These are phyloP conservation scores for Raja brachyura DNA, from an alignment of 2,113 vertebrate genomes.

Conservation along the genomic window DNA sequence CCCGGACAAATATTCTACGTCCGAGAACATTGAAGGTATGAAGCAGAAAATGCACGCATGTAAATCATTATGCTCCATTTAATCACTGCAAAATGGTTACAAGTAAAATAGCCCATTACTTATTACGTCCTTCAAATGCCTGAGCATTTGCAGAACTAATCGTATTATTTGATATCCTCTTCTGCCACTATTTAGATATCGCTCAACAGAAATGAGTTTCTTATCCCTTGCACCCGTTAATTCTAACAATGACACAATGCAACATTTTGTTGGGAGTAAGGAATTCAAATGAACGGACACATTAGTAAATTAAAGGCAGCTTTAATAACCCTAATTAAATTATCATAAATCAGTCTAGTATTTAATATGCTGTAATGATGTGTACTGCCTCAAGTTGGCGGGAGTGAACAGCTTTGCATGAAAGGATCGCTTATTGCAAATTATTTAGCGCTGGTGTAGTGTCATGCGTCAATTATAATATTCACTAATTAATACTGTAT, in stretches of 20 bases:
- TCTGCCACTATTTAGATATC: not conserved
- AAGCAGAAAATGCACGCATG: not conserved
- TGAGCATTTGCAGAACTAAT: not conserved
- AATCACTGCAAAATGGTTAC: not conserved
- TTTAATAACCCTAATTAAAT: not conserved
- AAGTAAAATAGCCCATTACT: not conserved
- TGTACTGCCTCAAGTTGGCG: not conserved
- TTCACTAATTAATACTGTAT: not conserved
- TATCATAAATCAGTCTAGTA: not conserved
- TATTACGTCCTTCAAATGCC: not conserved
- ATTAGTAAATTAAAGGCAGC: not conserved
- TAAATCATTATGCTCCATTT: not conserved
- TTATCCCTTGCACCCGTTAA: no score
- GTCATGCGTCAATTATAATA: not conserved
- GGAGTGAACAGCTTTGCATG: not conserved
- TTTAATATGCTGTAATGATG: not conserved
- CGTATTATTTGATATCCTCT: not conserved
- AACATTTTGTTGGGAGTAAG: no score
- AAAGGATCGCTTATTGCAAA: not conserved
- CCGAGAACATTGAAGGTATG: not conserved
- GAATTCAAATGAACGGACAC: not conserved
- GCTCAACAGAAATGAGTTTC: no score
- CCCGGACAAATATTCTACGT: not conserved
- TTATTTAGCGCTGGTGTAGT: not conserved
- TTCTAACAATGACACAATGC: not conserved